These are phyloP conservation scores for Aphelinus atriplicis DNA, from an alignment of 1,140 invertebrate genomes.

Conservation along the genomic window DNA sequence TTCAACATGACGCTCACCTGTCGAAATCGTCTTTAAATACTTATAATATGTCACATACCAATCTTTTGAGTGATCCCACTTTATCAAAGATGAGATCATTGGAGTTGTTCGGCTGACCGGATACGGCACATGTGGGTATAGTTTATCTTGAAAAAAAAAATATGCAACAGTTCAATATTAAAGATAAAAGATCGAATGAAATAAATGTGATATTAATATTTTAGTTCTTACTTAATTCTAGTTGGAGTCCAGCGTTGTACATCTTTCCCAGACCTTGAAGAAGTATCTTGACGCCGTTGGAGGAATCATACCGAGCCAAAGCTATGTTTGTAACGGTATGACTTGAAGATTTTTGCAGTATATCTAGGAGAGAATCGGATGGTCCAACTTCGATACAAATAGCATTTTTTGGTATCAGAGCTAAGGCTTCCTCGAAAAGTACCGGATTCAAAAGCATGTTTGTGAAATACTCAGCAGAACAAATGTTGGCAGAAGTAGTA, in stretches of 20 bases:
- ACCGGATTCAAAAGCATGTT: constrained; percentile 90
- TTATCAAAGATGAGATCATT: constrained; percentile 75
- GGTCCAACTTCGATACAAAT: constrained; percentile 87
- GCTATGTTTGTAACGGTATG: constrained; percentile 75
- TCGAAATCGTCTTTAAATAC: constrained; percentile 71
- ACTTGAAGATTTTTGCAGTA: constrained; percentile 71
- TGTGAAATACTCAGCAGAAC: constrained; percentile 91
- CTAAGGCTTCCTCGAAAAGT: constrained; percentile 84
- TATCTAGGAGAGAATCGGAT: constrained; percentile 78
- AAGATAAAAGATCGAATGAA: too few relatives aligned
- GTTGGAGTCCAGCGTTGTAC: constrained; percentile 73
- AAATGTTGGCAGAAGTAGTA: constrained; percentile 72
- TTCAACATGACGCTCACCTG: constrained; percentile 71
- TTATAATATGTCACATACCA: constrained; percentile 74
- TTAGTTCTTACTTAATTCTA: constrained; percentile 65
- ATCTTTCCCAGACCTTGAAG: constrained; percentile 78
- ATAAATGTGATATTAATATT: not conserved
- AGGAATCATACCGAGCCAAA: constrained; percentile 79
- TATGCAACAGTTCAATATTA: too few relatives aligned
- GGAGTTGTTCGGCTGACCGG: constrained; percentile 80
- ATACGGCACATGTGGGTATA: constrained; percentile 73
- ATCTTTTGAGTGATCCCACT: constrained; percentile 91
- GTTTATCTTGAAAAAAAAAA: constrained; percentile 49
- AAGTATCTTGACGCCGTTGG: constrained; percentile 78
- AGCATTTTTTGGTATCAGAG: constrained; percentile 81